These are phyloP conservation scores for Leptobrachium leishanense DNA, from an alignment of 2,113 vertebrate species.

Conservation along the genomic window DNA sequence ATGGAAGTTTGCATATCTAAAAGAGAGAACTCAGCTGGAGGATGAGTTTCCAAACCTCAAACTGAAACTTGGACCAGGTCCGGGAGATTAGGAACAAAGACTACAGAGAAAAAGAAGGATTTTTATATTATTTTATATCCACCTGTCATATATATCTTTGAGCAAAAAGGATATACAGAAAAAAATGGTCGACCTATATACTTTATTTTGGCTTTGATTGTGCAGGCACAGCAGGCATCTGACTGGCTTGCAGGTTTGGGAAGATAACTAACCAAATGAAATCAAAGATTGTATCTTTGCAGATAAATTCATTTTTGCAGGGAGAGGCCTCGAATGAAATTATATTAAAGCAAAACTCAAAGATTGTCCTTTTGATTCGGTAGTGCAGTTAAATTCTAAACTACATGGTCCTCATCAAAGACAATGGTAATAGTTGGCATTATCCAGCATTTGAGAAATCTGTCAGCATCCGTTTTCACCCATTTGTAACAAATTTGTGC, in stretches of 20 bases:
- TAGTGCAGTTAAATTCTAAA: no score
- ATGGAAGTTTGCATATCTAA: constrained; percentile 74
- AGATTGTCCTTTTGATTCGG: neutral
- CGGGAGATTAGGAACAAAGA: constrained; percentile 60
- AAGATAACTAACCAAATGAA: neutral
- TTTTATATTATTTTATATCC: neutral
- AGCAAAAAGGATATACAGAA: constrained; percentile 6
- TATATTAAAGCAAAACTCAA: neutral
- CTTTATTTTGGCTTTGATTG: constrained; percentile 27
- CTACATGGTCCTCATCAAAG: no score
- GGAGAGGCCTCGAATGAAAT: neutral
- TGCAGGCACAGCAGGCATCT: constrained; percentile 18
- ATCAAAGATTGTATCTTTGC: constrained; percentile 8
- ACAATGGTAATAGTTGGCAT: no score
- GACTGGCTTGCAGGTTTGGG: constrained; percentile 4
- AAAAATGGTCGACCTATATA: constrained; percentile 21
- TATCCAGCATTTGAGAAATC: no score
- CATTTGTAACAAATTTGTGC: no score
- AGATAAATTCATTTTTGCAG: constrained; percentile 4
- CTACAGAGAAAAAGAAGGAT: neutral
- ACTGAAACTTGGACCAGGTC: constrained; percentile 65
- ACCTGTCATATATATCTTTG: constrained; percentile 14
- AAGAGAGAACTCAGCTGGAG: constrained; percentile 69
- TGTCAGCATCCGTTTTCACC: no score
- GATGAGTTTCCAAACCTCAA: constrained; percentile 66